phyloP scores from a whole-genome alignment of 2,888 invertebrate species.

The Teinopalpus imperialis region DNA sequence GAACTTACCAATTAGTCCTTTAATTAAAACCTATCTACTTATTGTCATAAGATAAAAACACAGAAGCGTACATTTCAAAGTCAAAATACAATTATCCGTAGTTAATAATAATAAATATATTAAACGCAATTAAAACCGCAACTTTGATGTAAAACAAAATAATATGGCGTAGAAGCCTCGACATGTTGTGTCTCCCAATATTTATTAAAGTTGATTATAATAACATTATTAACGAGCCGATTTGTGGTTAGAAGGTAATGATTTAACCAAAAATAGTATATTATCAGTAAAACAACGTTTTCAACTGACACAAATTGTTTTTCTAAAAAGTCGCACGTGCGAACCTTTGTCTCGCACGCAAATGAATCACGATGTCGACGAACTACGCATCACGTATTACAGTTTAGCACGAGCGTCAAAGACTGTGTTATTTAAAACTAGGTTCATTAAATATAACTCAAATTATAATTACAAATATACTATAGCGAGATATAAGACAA shows the following conservation, averaged over 20 bases:
- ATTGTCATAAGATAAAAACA: too few species aligned
- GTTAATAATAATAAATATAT: not conserved
- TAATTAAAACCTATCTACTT: too few species aligned
- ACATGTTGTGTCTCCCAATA: too few species aligned
- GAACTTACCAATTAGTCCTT: too few species aligned
- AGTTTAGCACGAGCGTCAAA: slow-evolving; percentile 26
- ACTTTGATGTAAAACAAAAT: too few species aligned
- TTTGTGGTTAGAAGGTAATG: slow-evolving; percentile 9
- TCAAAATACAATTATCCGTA: too few species aligned
- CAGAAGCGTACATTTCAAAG: too few species aligned
- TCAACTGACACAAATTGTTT: slow-evolving; percentile 32
- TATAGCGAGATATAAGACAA: too few species aligned
- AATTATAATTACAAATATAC: too few species aligned
- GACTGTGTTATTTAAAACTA: not conserved
- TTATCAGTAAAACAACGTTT: slow-evolving; percentile 29
- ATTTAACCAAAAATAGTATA: slow-evolving; percentile 16
- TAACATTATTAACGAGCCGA: not conserved
- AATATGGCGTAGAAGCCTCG: too few species aligned
- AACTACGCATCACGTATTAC: slow-evolving; percentile 35
- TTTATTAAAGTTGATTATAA: too few species aligned
- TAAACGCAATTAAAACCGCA: slow-evolving; percentile 13
- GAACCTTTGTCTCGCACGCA: slow-evolving; percentile 37
- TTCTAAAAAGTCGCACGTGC: slow-evolving; percentile 40
- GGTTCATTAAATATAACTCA: too few species aligned
- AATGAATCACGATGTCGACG: slow-evolving; percentile 41